Conservation (phyloP, 1,140 invertebrate genomes). For the Drosophila elegans region DNA sequence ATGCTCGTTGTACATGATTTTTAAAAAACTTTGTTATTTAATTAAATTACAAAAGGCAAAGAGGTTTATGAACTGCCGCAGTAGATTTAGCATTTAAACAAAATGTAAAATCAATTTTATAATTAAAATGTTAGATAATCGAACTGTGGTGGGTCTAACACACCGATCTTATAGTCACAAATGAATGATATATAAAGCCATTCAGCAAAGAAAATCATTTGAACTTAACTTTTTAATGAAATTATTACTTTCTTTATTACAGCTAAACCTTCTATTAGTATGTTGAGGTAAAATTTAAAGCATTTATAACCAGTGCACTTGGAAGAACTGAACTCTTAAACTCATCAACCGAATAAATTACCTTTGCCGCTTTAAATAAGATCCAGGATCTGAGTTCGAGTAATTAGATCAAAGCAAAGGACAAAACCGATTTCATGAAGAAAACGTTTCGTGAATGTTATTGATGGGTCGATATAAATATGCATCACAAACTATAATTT, state of each 20-base stretch:
- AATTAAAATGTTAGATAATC: slow-evolving; percentile 28
- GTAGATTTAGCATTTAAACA: slow-evolving; percentile 9
- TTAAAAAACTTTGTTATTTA: slow-evolving; percentile 36
- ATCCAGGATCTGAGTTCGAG: too few relatives aligned
- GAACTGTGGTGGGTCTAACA: slow-evolving; percentile 3
- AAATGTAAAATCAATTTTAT: slow-evolving; percentile 27
- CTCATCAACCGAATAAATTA: too few relatives aligned
- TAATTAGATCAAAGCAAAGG: too few relatives aligned
- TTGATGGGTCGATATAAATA: too few relatives aligned
- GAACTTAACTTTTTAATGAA: not conserved
- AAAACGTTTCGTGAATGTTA: too few relatives aligned
- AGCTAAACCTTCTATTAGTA: too few relatives aligned
- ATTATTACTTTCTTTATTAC: not conserved
- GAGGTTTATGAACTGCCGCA: slow-evolving; percentile 28
- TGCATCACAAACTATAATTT: too few relatives aligned
- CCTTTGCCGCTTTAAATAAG: too few relatives aligned
- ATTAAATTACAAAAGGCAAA: slow-evolving; percentile 24
- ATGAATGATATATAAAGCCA: slow-evolving; percentile 17
- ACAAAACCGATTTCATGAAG: too few relatives aligned
- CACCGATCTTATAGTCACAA: slow-evolving; percentile 10
- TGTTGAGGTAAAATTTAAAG: too few relatives aligned
- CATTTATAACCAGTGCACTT: too few relatives aligned
- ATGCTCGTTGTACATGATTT: slow-evolving; percentile 50
- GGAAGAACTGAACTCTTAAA: too few relatives aligned
- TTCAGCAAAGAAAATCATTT: not conserved